Evolutionary conservation across 2,113 vertebrate species (phyloP), one percentile per base, ranked within the genome.

Genomic region (Bubalus kerabau): DNA sequence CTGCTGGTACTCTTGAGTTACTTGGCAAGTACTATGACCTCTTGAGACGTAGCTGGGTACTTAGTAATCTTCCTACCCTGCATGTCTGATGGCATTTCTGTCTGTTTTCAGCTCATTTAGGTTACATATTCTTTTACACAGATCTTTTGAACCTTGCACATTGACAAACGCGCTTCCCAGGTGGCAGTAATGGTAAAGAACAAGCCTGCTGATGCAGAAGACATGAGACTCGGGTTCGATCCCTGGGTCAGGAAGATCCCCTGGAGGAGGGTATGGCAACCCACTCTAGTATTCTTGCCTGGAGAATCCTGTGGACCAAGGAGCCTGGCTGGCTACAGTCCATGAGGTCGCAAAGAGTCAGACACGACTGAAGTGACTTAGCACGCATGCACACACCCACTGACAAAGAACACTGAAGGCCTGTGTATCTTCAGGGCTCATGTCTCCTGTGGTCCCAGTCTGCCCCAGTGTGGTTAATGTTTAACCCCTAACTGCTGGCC

Each of bases 101-200:
- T 87, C 43, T 21, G 2, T 59, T 92, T 90, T 85, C 82, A 64
- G 0, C 40, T 60, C 24, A 4, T 62, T 92, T 40, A 8, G 64
- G 28, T 60, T 62, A 1, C 48, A 90, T 30, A 86, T 96, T 90
- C n/a, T 52, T 90, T 95, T 78, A n/a, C 32, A 71, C 21, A 91
- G 89, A 64, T 91, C 81, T 91, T 92, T 80, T 71, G 36, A 97
- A 95, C 76, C 84, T 80, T 74, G n/a, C 90, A 83, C 91, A 89
- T 36, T 1, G 8, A 94, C 23, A 76, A 76, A 26, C 1, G 11
- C 13, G 40, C 40, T 40, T 43, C 71, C 23, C 71, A 43, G 40
- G 40, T 26, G 71, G 36, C 0, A 12, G 21, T 43, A 43, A 43
- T 76, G 23, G 71, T 43, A 43, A 76, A 76, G 36, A 43, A 26